These are phyloP conservation scores for Chrysaora quinquecirrha DNA, from an alignment of 30 jellyfish, hydroid and myxozoan species.

Conservation along the genomic window DNA sequence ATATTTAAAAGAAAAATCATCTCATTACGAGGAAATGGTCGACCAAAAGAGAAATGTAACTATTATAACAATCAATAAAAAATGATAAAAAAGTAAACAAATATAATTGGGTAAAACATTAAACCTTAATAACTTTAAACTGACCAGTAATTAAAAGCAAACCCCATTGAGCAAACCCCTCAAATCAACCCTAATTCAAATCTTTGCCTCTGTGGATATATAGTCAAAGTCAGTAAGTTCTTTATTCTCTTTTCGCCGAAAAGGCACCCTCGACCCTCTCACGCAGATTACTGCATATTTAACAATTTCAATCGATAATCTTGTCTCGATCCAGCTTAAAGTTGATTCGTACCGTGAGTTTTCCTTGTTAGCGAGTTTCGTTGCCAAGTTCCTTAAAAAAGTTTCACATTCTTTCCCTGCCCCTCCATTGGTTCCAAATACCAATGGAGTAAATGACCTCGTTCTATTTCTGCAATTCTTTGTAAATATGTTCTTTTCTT, in stretches of 20 bases:
- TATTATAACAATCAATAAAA: too few species aligned
- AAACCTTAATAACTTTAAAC: too few species aligned
- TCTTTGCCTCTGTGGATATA: conserved; percentile 12
- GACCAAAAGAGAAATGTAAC: too few species aligned
- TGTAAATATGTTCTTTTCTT: conserved; percentile 5
- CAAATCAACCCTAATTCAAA: not conserved
- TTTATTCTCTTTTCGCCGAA: not conserved
- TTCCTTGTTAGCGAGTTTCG: conserved; percentile 13
- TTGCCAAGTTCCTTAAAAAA: conserved; percentile 17
- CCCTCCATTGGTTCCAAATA: conserved; percentile 31
- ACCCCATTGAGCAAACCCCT: not conserved
- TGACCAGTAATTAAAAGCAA: not conserved
- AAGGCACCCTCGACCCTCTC: conserved; percentile 19
- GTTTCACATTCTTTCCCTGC: conserved; percentile 20
- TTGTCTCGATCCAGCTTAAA: conserved; percentile 8
- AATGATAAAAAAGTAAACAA: too few species aligned
- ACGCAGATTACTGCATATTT: conserved; percentile 7
- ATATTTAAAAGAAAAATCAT: too few species aligned
- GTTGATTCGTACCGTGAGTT: conserved; percentile 19
- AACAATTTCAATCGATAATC: conserved; percentile 7
- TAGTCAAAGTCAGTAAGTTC: conserved; percentile 17
- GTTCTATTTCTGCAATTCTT: conserved; percentile 2
- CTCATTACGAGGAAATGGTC: too few species aligned
- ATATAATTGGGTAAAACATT: too few species aligned
- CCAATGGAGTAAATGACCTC: conserved; percentile 16